phyloP scores from a whole-genome alignment of 2,888 invertebrate species.

The Galeopsomyia nigrocyanea region DNA sequence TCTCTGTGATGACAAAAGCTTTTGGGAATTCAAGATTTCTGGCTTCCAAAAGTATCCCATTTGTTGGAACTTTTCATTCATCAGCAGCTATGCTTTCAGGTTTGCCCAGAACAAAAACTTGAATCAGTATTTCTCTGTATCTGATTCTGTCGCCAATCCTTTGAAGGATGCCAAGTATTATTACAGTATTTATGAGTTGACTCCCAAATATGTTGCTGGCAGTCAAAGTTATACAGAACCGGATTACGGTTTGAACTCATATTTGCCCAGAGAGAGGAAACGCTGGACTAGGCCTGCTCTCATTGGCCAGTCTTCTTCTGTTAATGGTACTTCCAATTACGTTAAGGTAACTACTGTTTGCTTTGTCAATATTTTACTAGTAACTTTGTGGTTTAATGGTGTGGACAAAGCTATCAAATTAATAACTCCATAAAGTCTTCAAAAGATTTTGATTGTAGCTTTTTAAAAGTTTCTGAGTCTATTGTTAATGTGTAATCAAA shows the following conservation, averaged over 20 bases:
- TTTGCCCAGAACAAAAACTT: constrained; percentile 74
- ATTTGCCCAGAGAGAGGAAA: constrained; percentile 61
- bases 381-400: background rate
- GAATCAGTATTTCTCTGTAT: constrained; percentile 75
- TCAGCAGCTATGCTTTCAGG: background rate
- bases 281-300: constrained; percentile 66
- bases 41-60: too few relatives aligned
- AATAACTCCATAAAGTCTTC: background rate
- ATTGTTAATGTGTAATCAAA: too few relatives aligned
- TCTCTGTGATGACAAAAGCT: too few relatives aligned
- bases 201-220: constrained; percentile 48
- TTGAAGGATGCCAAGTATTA: constrained; percentile 56
- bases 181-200: constrained; percentile 56
- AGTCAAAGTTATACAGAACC: constrained; percentile 55
- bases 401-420: background rate
- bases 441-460: constrained; percentile 8
- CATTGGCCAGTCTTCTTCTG: constrained; percentile 63
- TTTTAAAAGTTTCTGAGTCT: too few relatives aligned
- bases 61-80: too few relatives aligned
- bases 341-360: constrained; percentile 39
- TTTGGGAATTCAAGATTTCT: too few relatives aligned
- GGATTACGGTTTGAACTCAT: constrained; percentile 55
- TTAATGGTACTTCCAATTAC: constrained; percentile 54
- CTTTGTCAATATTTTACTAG: background rate
- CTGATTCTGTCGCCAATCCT: constrained; percentile 51